phyloP scores from a whole-genome alignment of 1,140 invertebrate species.

The Cherax quadricarinatus region DNA sequence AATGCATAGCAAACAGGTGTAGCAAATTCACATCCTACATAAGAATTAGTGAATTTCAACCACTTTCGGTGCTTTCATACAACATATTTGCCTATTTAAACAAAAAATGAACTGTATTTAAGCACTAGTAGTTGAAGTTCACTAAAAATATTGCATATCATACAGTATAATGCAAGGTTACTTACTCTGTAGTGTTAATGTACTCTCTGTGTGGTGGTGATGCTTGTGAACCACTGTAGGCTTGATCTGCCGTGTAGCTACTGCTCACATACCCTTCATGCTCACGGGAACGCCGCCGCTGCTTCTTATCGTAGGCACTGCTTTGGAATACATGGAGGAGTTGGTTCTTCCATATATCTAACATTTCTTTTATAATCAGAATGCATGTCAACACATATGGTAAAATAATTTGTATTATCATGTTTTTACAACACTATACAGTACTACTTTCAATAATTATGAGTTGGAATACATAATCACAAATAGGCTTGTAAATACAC shows the following conservation, averaged over 20 bases:
- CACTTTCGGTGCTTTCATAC: conserved; percentile 14
- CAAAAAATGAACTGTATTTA: conserved; percentile 20
- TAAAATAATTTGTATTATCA: background rate
- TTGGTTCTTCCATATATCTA: background rate
- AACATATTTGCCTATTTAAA: conserved; percentile 19
- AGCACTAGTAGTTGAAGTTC: conserved; percentile 30
- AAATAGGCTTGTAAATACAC: too few species aligned
- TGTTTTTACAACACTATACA: too few species aligned
- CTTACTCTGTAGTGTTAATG: conserved; percentile 69
- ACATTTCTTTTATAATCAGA: background rate
- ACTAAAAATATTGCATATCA: conserved; percentile 24
- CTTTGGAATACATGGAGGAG: conserved; percentile 15
- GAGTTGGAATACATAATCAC: too few species aligned
- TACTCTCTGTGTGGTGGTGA: conserved; percentile 59
- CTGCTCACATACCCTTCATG: conserved; percentile 67
- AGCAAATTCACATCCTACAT: conserved; percentile 34
- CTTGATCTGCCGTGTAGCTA: conserved; percentile 63
- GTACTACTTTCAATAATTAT: too few species aligned
- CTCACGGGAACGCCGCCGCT: conserved; percentile 71
- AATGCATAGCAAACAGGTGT: conserved; percentile 45
- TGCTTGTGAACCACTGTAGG: conserved; percentile 49
- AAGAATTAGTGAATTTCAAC: conserved; percentile 23
- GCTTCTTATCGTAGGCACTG: conserved; percentile 84
- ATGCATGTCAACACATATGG: background rate
- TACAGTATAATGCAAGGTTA: conserved; percentile 2